A percentile compares a stretch with the other conserved stretches of the same genome.
Conservation (phyloP, 1,140 invertebrate genomes). For the Conus ventricosus region DNA sequence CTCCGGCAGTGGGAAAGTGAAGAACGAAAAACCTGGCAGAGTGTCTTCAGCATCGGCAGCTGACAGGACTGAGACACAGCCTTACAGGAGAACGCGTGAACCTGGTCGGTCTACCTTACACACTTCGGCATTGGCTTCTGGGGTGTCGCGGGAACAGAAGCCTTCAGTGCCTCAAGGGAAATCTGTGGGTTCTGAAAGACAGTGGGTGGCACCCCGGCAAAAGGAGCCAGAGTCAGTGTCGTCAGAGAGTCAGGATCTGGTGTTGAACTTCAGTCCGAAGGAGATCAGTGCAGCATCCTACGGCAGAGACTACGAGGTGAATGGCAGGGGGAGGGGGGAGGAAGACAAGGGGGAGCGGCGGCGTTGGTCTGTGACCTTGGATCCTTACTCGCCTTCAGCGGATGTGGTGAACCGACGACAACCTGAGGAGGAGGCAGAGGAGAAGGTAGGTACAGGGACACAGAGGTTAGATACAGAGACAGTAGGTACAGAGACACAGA, state of each 20-base stretch:
- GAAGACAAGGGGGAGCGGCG: conserved; percentile 29
- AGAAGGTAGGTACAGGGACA: neutral
- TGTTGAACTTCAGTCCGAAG: conserved; percentile 41
- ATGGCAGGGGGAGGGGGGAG: neutral
- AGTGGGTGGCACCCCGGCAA: too few species aligned
- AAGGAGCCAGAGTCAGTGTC: too few species aligned
- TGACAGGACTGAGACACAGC: too few species aligned
- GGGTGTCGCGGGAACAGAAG: too few species aligned
- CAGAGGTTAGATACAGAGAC: too few species aligned
- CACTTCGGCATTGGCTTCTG: too few species aligned
- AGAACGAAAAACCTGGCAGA: neutral
- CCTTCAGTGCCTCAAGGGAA: too few species aligned
- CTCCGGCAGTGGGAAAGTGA: neutral
- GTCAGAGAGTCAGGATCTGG: neutral
- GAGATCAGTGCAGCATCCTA: conserved; percentile 47
- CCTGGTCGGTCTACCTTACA: too few species aligned
- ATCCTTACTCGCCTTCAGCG: conserved; percentile 47
- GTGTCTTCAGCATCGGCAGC: neutral
- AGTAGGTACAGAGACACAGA: too few species aligned
- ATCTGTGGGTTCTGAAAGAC: too few species aligned
- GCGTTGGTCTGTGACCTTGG: conserved; percentile 58
- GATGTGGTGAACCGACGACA: conserved; percentile 51
- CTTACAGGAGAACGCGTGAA: too few species aligned
- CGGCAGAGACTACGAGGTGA: conserved; percentile 53
- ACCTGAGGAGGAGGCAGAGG: conserved; percentile 36